Conservation (phyloP, 2,888 invertebrate genomes). For the Trichopria drosophilae region DNA sequence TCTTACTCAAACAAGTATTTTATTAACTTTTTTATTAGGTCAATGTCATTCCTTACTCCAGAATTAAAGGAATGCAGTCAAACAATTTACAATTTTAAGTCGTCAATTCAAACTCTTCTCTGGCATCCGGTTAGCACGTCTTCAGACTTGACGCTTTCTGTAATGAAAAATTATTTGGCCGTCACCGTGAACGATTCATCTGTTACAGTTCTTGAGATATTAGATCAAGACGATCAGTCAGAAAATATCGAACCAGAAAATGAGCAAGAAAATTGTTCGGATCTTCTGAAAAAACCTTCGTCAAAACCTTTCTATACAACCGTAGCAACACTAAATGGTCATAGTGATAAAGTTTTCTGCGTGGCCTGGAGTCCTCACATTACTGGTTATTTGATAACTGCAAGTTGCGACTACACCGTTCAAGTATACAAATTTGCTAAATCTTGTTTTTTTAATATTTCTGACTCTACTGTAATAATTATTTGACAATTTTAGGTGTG, state of each 20-base stretch:
- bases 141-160: conserved; percentile 62
- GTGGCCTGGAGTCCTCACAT: conserved; percentile 72
- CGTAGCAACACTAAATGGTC: conserved; percentile 60
- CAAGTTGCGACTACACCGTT: conserved; percentile 70
- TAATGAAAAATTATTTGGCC: conserved; percentile 68
- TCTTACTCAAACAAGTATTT: conserved; percentile 20
- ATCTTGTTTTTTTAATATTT: conserved; percentile 7
- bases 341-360: conserved; percentile 63
- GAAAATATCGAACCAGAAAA: conserved; percentile 19
- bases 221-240: conserved; percentile 18
- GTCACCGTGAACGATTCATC: conserved; percentile 61
- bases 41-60: conserved; percentile 44
- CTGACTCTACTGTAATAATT: background rate
- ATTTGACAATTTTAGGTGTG: conserved; percentile 61
- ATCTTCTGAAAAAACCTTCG: conserved; percentile 2
- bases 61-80: conserved; percentile 37
- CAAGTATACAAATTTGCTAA: conserved; percentile 60
- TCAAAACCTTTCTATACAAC: conserved; percentile 38
- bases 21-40: conserved; percentile 43
- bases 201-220: conserved; percentile 62
- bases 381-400: conserved; percentile 68
- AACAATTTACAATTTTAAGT: conserved; percentile 62
- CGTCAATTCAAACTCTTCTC: conserved; percentile 66
- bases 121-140: conserved; percentile 76
- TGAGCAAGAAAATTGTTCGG: background rate